These are phyloP conservation scores for Carposina sasakii DNA, from an alignment of 1,140 invertebrate species.

Conservation along the genomic window DNA sequence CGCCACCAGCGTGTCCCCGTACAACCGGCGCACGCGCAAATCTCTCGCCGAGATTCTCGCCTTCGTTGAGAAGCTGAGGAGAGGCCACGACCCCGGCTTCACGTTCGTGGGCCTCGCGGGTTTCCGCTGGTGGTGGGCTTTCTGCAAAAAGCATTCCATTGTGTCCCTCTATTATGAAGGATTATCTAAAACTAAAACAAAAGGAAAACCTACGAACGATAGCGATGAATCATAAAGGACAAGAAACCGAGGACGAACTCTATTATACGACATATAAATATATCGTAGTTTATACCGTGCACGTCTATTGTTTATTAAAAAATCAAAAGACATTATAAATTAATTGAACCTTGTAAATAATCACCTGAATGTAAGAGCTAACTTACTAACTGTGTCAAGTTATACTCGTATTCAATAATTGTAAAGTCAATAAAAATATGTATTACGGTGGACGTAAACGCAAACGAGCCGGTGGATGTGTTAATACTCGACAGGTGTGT, in stretches of 20 bases:
- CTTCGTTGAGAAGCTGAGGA: constrained; percentile 78
- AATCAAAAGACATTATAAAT: too few species aligned
- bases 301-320: too few species aligned
- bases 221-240: constrained; percentile 34
- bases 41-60: constrained; percentile 77
- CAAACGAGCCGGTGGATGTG: too few species aligned
- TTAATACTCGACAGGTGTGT: too few species aligned
- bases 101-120: constrained; percentile 78
- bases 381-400: constrained; percentile 1
- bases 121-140: constrained; percentile 87
- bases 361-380: too few species aligned
- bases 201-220: constrained; percentile 37
- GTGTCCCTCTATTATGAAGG: constrained; percentile 66
- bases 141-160: constrained; percentile 85
- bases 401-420: constrained; percentile 2
- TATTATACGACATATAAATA: too few species aligned
- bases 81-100: constrained; percentile 76
- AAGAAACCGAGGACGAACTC: background rate
- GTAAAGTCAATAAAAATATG: too few species aligned
- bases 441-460: too few species aligned
- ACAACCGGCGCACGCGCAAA: constrained; percentile 81
- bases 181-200: constrained; percentile 30
- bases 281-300: too few species aligned
- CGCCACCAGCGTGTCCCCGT: constrained; percentile 80
- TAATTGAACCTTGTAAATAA: too few species aligned